Conservation (phyloP, 2,888 invertebrate genomes). For the Calliphora vomitoria region DNA sequence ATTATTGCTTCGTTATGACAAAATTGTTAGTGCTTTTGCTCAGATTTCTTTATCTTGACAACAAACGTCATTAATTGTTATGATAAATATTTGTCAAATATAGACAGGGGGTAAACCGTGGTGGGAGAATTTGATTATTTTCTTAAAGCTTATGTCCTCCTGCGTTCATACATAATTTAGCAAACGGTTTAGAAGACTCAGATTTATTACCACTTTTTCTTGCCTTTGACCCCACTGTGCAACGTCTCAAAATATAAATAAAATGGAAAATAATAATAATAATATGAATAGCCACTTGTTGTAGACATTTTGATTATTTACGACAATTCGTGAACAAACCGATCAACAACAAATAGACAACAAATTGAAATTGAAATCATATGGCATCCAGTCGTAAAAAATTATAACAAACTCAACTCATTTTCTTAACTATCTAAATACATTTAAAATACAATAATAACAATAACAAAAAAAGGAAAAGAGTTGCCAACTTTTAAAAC, state of each 20-base stretch:
- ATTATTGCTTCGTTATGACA: too few species aligned
- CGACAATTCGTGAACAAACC: constrained; percentile 39
- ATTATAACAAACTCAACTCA: constrained; percentile 46
- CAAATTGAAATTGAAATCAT: constrained; percentile 56
- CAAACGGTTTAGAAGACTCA: too few species aligned
- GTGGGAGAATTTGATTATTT: too few species aligned
- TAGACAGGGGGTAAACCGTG: too few species aligned
- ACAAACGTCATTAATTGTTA: too few species aligned
- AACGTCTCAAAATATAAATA: constrained; percentile 34
- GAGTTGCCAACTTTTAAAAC: constrained; percentile 23
- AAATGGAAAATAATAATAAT: too few species aligned
- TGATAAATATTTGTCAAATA: too few species aligned
- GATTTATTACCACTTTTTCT: too few species aligned
- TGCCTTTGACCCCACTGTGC: background rate
- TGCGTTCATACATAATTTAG: too few species aligned
- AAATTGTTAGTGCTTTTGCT: too few species aligned
- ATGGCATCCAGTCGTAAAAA: constrained; percentile 54
- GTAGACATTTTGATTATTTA: constrained; percentile 51
- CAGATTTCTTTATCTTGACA: too few species aligned
- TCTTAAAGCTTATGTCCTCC: too few species aligned
- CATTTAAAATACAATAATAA: background rate
- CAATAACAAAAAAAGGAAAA: background rate
- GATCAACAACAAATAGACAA: constrained; percentile 37
- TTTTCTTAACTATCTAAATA: constrained; percentile 5
- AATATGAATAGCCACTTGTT: constrained; percentile 18